Evolutionary conservation across 2,888 invertebrate species (phyloP).

Genomic region (Frankliniella intonsa): DNA sequence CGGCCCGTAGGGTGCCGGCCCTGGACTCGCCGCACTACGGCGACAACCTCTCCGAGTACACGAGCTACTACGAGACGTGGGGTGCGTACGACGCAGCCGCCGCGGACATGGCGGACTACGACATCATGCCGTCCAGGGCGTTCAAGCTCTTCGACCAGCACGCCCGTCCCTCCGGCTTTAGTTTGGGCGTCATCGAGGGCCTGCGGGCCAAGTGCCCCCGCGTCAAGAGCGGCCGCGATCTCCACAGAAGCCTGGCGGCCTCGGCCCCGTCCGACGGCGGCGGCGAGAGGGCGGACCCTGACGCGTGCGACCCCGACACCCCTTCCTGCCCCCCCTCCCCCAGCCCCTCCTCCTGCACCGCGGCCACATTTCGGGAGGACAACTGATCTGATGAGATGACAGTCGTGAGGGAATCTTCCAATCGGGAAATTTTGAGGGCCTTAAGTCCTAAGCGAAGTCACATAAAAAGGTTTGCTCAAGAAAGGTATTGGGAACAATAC

Average conservation of each 20-base stretch:
- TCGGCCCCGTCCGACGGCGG: not conserved
- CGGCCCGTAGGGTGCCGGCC: constrained; percentile 16
- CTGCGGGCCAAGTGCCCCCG: constrained; percentile 59
- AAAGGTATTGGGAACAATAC: constrained; percentile 20
- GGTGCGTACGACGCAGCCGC: constrained; percentile 33
- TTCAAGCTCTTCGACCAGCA: constrained; percentile 54
- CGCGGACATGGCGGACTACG: constrained; percentile 44
- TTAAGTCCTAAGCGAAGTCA: constrained; percentile 15
- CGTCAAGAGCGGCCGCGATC: constrained; percentile 56
- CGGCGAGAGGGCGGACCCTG: not conserved
- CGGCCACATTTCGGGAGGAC: not conserved
- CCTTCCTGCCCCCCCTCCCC: constrained; percentile 33
- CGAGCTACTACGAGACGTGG: constrained; percentile 37
- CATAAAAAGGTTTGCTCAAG: constrained; percentile 25
- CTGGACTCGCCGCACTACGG: constrained; percentile 24
- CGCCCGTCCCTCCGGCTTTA: constrained; percentile 43
- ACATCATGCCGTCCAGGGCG: constrained; percentile 56
- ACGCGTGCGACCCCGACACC: constrained; percentile 9
- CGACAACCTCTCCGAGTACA: constrained; percentile 52
- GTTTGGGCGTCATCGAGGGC: constrained; percentile 47
- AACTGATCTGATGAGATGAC: constrained; percentile 8
- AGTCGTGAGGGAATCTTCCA: constrained; percentile 2
- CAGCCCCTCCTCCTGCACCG: constrained; percentile 30
- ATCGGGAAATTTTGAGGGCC: constrained; percentile 12
- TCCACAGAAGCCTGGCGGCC: constrained; percentile 42